Conservation (phyloP, 1,140 invertebrate species). For the Chlorops oryzae region DNA sequence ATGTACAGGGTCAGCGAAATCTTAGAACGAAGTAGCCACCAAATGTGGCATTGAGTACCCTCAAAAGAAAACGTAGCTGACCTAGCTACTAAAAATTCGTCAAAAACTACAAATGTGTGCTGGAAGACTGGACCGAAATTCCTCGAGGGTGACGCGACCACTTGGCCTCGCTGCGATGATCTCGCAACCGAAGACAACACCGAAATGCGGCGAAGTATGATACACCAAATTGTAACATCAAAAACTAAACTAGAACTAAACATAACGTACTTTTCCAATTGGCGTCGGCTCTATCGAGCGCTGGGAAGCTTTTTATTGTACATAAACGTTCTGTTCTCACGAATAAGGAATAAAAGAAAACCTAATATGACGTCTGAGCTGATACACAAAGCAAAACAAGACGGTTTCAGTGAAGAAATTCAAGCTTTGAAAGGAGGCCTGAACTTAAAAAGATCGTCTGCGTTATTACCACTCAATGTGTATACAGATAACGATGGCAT, state of each 20-base stretch:
- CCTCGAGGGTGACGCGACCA: no score
- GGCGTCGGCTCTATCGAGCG: neutral
- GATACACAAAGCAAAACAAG: neutral
- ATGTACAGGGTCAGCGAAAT: constrained; percentile 2
- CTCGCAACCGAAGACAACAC: neutral
- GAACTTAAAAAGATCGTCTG: neutral
- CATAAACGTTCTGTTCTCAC: neutral
- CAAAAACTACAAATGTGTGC: no score
- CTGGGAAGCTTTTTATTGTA: neutral
- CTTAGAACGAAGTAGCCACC: no score
- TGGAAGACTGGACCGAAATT: no score
- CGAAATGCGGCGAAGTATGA: no score
- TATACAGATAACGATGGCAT: constrained; percentile 2
- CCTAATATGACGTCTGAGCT: no score
- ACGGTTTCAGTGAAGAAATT: constrained; percentile 3
- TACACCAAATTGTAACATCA: no score
- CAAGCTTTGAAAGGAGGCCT: neutral
- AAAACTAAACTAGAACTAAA: no score
- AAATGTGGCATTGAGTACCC: no score
- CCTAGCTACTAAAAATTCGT: no score
- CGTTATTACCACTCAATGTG: neutral
- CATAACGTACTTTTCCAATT: constrained; percentile 3
- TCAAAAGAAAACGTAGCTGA: no score
- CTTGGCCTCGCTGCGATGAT: neutral
- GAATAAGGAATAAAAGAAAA: no score